Base-by-base conservation (phyloP, 1,140 invertebrate genomes). In the Lucilia sericata region DNA sequence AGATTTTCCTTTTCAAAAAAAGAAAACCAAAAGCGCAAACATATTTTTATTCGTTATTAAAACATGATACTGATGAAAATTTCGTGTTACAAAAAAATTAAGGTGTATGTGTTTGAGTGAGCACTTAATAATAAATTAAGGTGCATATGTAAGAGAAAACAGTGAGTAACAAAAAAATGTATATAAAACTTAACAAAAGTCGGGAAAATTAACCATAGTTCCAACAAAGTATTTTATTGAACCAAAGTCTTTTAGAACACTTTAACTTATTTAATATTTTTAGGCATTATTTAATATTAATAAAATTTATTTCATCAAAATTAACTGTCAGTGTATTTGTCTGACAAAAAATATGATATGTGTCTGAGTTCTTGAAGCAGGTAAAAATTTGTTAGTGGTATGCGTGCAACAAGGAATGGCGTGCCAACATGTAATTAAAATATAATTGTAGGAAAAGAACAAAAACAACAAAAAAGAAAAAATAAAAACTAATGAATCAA, bases 371-470 rank as follows among this genome's bases (percentile, higher is more conserved):
- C 55, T 19, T 25, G 65, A 70, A 70, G 8, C n/a, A 17, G 65
- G n/a, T 70, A 21, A 21, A 60, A 70, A 70, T 70, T 70, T 70
- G 65, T 19, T 8, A 70, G 65, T 70, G 65, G 25, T n/a, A 70
- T 70, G 65, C 65, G 65, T 70, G 65, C 19, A 70, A 70, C 9
- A 70, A 21, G 65, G 19, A 10, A 70, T 70, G 8, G 65, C 65
- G 9, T 70, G 65, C 65, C 65, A 70, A 70, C 65, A 70, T n/a
- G 65, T 70, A 70, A 70, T 70, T 70, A 70, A 70, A 70, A 70
- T 70, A 70, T 70, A 70, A 70, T 70, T 70, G 65, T 21, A 70
- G 21, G 8, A 21, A 70, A 25, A 30, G 3, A 30, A 30, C 1
- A 1, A 30, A 19, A 70, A 70, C 19, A 25, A 10, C 7, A 7